Evolutionary conservation across 2,888 invertebrate genomes (phyloP).

Genomic region (Argyresthia goedartella): DNA sequence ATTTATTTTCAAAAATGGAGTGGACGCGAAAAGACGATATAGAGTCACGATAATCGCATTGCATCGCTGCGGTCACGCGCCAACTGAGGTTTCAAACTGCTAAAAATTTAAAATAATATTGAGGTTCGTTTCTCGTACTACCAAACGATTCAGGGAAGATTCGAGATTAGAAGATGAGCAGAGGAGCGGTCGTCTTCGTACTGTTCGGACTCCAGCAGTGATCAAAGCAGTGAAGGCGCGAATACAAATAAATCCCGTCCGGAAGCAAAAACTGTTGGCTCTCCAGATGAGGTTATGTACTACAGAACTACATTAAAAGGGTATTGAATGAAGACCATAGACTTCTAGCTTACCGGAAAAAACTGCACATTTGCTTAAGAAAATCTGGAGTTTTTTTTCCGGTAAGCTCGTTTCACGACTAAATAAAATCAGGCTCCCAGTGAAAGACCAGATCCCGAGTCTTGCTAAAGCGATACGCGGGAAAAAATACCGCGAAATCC

Average conservation of each 20-base stretch:
- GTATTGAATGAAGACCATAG: no score
- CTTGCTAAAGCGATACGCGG: no score
- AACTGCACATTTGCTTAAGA: background rate
- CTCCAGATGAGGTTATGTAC: background rate
- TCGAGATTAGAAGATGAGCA: background rate
- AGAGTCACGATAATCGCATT: conserved; percentile 1
- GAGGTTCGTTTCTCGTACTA: background rate
- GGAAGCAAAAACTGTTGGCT: background rate
- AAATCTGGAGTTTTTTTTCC: no score
- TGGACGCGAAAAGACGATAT: background rate
- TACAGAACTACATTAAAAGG: no score
- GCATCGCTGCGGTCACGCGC: background rate
- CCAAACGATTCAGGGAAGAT: conserved; percentile 5
- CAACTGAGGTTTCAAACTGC: background rate
- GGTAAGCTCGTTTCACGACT: no score
- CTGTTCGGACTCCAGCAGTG: conserved; percentile 2
- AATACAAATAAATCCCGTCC: background rate
- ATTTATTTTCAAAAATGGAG: conserved; percentile 2
- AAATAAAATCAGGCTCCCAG: background rate
- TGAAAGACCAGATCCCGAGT: no score
- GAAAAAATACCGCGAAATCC: no score
- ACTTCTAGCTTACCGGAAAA: no score
- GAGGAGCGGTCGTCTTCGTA: conserved; percentile 4
- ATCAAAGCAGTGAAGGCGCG: conserved; percentile 4
- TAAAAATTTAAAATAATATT: background rate